Conservation (phyloP, 1,140 invertebrate species). For the Euwallacea similis region DNA sequence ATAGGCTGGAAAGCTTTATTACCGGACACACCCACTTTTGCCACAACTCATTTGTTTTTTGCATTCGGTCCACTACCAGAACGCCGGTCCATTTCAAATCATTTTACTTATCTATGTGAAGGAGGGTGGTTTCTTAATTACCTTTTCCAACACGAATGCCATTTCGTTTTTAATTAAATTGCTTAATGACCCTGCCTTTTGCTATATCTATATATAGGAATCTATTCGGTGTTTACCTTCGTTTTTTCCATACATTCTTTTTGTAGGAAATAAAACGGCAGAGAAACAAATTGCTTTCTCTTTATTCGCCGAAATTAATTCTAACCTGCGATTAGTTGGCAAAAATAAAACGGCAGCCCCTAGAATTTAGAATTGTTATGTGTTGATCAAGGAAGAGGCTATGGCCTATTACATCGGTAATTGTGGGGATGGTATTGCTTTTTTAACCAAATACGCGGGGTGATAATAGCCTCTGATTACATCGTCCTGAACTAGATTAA, state of each 20-base stretch:
- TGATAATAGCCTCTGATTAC: constrained; percentile 52
- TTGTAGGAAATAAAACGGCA: constrained; percentile 9
- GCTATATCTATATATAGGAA: neutral
- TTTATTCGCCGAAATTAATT: constrained; percentile 20
- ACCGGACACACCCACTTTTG: constrained; percentile 20
- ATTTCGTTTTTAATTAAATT: constrained; percentile 5
- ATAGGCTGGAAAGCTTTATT: constrained; percentile 18
- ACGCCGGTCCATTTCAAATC: constrained; percentile 1
- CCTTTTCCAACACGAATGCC: constrained; percentile 1
- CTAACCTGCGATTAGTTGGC: constrained; percentile 11
- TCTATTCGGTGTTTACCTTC: neutral
- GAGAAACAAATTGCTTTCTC: constrained; percentile 1
- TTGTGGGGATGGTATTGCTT: constrained; percentile 53
- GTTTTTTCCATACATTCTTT: neutral
- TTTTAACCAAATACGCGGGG: constrained; percentile 54
- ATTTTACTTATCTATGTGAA: constrained; percentile 6
- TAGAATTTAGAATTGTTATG: constrained; percentile 50
- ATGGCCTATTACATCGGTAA: constrained; percentile 49
- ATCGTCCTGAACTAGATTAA: constrained; percentile 51
- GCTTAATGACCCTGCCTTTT: neutral
- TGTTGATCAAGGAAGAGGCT: constrained; percentile 52
- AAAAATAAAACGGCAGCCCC: constrained; percentile 33
- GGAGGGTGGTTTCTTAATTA: constrained; percentile 6
- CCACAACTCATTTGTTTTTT: constrained; percentile 34
- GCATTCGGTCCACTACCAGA: neutral